phyloP scores from a whole-genome alignment of 2,888 invertebrate genomes.

The Trissolcus japonicus region DNA sequence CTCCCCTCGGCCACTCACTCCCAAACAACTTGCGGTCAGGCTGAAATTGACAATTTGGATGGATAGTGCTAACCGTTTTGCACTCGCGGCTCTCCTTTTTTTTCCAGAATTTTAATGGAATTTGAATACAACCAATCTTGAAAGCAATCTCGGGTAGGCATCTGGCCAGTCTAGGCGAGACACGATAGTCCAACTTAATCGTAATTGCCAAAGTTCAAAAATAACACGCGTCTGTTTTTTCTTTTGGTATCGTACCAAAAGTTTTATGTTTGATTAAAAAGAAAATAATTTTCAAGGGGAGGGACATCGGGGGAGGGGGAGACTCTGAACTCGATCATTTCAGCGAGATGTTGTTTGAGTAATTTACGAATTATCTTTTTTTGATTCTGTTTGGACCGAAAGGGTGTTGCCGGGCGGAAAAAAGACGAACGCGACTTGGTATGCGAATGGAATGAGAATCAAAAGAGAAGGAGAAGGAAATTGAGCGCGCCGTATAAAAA shows the following conservation, averaged over 20 bases:
- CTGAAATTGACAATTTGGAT: too few relatives aligned
- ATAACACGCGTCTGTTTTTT: background rate
- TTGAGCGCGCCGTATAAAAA: slow-evolving; percentile 51
- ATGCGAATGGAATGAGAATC: slow-evolving; percentile 47
- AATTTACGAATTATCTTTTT: slow-evolving; percentile 57
- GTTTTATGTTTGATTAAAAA: slow-evolving; percentile 43
- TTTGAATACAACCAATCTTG: too few relatives aligned
- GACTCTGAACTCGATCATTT: slow-evolving; percentile 46
- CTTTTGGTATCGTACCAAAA: too few relatives aligned
- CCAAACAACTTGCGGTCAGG: too few relatives aligned
- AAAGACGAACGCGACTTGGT: slow-evolving; percentile 34
- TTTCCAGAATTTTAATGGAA: too few relatives aligned
- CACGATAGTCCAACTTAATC: background rate
- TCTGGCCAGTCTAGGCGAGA: too few relatives aligned
- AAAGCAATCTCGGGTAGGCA: too few relatives aligned
- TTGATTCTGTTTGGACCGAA: slow-evolving; percentile 52
- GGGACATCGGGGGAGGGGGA: slow-evolving; percentile 10
- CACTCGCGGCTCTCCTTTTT: too few relatives aligned
- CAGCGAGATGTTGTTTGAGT: slow-evolving; percentile 55
- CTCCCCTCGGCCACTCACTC: too few relatives aligned
- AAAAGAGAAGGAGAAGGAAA: slow-evolving; percentile 47
- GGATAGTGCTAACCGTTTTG: too few relatives aligned
- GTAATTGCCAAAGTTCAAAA: background rate
- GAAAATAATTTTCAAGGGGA: slow-evolving; percentile 32
- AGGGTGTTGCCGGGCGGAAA: slow-evolving; percentile 54